phyloP scores from a whole-genome alignment of 2,888 invertebrate species.

The Drosophila melanosoma region DNA sequence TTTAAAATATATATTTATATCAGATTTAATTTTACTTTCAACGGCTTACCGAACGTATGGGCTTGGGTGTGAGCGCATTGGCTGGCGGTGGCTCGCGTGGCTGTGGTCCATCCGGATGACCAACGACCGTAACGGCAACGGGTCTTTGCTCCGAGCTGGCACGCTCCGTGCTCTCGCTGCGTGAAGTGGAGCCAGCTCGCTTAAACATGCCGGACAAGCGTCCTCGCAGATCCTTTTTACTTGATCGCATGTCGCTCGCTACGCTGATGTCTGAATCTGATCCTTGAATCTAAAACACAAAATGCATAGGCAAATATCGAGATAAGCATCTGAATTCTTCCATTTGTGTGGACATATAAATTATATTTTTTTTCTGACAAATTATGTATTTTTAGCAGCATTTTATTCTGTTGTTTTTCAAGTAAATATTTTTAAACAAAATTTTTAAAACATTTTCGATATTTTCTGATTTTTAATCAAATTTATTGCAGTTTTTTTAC shows the following conservation, averaged over 20 bases:
- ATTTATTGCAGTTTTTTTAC: neutral
- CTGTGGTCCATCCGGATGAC: slow-evolving; percentile 82
- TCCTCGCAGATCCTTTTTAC: slow-evolving; percentile 92
- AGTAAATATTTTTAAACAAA: no score
- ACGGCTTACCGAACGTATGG: slow-evolving; percentile 80
- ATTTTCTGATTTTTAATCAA: neutral
- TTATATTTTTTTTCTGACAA: no score
- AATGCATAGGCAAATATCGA: neutral
- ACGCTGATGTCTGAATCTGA: slow-evolving; percentile 90
- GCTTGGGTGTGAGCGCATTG: slow-evolving; percentile 83
- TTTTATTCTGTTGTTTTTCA: no score
- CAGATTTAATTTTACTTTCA: neutral
- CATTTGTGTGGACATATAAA: no score
- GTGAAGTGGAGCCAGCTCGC: slow-evolving; percentile 87
- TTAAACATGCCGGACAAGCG: slow-evolving; percentile 94
- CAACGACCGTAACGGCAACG: slow-evolving; percentile 85
- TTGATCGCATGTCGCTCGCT: slow-evolving; percentile 87
- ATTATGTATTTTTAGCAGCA: no score
- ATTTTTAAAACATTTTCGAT: no score
- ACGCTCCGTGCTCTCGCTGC: slow-evolving; percentile 87
- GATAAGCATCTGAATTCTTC: neutral
- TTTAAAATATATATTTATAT: neutral
- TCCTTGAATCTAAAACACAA: slow-evolving; percentile 86
- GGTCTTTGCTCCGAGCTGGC: slow-evolving; percentile 85
- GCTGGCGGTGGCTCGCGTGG: slow-evolving; percentile 83